A percentile compares a stretch with the other conserved stretches of the same genome.
Evolutionary conservation across 2,888 invertebrate species (phyloP).

Genomic region (Timema podura): DNA sequence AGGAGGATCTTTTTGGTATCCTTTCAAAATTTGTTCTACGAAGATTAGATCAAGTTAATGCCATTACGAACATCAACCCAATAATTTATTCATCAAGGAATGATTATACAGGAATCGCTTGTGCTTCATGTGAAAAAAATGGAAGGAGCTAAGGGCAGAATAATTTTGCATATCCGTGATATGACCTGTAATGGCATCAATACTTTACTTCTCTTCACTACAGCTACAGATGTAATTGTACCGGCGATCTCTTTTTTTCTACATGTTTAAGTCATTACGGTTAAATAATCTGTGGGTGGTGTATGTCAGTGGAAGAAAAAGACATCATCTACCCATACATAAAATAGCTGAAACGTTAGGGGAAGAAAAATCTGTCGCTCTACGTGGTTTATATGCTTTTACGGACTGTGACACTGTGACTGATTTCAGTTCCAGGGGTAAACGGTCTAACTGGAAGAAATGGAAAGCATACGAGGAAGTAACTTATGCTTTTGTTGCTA

Average conservation of each 20-base stretch:
- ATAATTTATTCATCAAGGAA: not conserved
- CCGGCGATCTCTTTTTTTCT: not conserved
- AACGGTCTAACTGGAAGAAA: not conserved
- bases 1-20: not conserved
- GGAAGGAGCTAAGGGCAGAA: not conserved
- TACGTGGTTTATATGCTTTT: not conserved
- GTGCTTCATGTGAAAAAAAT: slow-evolving; percentile 6
- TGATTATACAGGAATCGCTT: not conserved
- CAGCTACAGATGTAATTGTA: not conserved
- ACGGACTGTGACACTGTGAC: not conserved
- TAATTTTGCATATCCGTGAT: not conserved
- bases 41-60: not conserved
- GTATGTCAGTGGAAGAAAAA: not conserved
- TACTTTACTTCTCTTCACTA: slow-evolving; percentile 3
- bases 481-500: not conserved
- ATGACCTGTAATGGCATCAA: not conserved
- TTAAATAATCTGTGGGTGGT: not conserved
- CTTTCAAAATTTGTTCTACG: not conserved
- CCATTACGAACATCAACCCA: not conserved
- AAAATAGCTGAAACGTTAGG: too few species aligned
- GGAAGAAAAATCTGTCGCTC: not conserved
- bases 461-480: not conserved
- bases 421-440: slow-evolving; percentile 1
- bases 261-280: not conserved
- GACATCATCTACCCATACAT: not conserved